phyloP scores from a whole-genome alignment of 1,140 invertebrate species.

The Andricus grossulariae region DNA sequence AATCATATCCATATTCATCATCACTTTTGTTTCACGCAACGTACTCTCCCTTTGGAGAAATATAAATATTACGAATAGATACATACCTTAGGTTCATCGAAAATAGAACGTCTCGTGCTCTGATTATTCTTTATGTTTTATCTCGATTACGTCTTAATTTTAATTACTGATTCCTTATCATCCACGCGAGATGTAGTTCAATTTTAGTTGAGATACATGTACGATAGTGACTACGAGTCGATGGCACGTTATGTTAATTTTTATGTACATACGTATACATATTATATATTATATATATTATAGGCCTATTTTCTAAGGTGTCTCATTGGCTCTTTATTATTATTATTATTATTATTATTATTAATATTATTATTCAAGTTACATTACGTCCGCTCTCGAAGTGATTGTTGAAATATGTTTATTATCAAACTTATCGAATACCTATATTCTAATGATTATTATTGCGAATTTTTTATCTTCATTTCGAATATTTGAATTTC shows the following conservation, averaged over 20 bases:
- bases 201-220: constrained; percentile 62
- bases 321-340: constrained; percentile 62
- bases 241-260: constrained; percentile 72
- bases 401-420: constrained; percentile 65
- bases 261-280: constrained; percentile 70
- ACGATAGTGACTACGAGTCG: constrained; percentile 66
- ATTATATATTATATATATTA: constrained; percentile 60
- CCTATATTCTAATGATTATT: constrained; percentile 58
- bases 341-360: constrained; percentile 56
- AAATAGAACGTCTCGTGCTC: constrained; percentile 21
- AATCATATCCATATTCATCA: constrained; percentile 22
- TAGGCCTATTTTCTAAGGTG: constrained; percentile 70
- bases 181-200: constrained; percentile 45
- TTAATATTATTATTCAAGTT: constrained; percentile 48
- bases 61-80: constrained; percentile 24
- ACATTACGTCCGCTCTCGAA: constrained; percentile 57
- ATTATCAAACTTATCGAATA: constrained; percentile 55
- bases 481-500: constrained; percentile 48
- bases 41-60: background rate
- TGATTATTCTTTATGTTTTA: constrained; percentile 15
- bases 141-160: constrained; percentile 7
- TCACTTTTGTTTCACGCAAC: constrained; percentile 4
- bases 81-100: constrained; percentile 6
- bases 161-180: constrained; percentile 34
- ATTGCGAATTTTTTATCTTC: constrained; percentile 55